Evolutionary conservation across 2,888 invertebrate species (phyloP).

Genomic region (Callyntrura sp.): DNA sequence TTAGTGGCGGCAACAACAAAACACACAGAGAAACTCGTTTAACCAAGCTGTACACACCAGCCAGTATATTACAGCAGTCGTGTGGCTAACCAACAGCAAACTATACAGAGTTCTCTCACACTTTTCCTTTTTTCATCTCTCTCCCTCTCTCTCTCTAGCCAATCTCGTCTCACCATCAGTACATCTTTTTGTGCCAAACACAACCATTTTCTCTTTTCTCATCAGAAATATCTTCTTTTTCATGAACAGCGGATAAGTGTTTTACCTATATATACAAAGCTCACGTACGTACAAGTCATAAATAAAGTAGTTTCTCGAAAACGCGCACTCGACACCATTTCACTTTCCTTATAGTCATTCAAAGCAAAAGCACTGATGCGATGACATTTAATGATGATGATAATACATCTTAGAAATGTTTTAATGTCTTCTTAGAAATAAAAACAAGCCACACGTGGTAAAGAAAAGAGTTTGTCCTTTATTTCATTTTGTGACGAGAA

Average conservation of each 20-base stretch:
- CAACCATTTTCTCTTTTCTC: neutral
- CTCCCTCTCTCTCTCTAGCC: neutral
- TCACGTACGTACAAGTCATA: neutral
- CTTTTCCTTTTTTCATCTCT: neutral
- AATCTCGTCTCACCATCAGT: neutral
- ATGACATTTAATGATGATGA: neutral
- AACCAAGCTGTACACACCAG: constrained; percentile 4
- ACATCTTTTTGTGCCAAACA: constrained; percentile 19
- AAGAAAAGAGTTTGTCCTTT: no score
- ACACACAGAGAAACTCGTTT: neutral
- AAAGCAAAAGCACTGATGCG: neutral
- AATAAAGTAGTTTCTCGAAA: neutral
- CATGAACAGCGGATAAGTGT: neutral
- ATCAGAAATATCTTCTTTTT: neutral
- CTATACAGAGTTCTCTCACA: neutral
- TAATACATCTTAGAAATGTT: no score
- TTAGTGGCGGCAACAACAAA: constrained; percentile 40
- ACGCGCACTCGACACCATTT: constrained; percentile 26
- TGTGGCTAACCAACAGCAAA: constrained; percentile 41
- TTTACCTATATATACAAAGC: neutral
- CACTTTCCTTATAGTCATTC: neutral
- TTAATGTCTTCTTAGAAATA: no score
- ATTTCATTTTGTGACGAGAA: no score
- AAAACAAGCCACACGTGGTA: no score
- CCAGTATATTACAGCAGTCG: constrained; percentile 8